Evolutionary conservation across 2,888 invertebrate genomes (phyloP).

Genomic region (Mellilla xanthometata): DNA sequence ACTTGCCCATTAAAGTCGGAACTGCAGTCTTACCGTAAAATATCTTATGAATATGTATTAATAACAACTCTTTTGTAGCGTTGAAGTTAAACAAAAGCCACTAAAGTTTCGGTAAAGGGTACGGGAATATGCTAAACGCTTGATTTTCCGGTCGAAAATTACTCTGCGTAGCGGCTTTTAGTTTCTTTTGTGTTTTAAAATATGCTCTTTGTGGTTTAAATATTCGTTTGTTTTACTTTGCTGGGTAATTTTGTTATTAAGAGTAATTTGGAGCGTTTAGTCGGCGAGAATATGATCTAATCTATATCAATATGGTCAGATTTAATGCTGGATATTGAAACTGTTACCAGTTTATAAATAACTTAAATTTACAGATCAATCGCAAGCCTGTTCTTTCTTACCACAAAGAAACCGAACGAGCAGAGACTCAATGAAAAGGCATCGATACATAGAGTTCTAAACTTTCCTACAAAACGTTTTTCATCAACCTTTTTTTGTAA

Average conservation of each 20-base stretch:
- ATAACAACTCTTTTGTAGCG: slow-evolving; percentile 44
- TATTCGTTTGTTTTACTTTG: neutral
- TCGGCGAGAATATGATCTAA: no score
- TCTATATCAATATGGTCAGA: no score
- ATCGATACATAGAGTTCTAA: no score
- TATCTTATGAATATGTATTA: slow-evolving; percentile 47
- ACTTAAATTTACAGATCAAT: no score
- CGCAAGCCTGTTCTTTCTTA: no score
- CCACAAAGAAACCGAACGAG: no score
- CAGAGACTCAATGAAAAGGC: no score
- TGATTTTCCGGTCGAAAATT: slow-evolving; percentile 35
- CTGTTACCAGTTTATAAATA: no score
- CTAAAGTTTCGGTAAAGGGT: slow-evolving; percentile 38
- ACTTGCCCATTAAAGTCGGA: slow-evolving; percentile 29
- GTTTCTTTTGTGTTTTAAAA: slow-evolving; percentile 13
- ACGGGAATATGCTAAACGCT: slow-evolving; percentile 47
- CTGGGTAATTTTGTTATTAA: neutral
- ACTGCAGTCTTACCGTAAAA: slow-evolving; percentile 36
- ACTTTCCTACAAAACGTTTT: no score
- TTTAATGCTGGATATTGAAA: no score
- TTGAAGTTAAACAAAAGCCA: slow-evolving; percentile 17
- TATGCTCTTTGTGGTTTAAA: neutral
- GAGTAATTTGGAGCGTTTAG: no score
- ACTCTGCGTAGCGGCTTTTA: slow-evolving; percentile 9
- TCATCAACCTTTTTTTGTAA: no score